Percentiles rank a stretch among this genome's conserved stretches.
Evolutionary conservation across 2,888 invertebrate genomes (phyloP).

Genomic region (Latrodectus elegans): DNA sequence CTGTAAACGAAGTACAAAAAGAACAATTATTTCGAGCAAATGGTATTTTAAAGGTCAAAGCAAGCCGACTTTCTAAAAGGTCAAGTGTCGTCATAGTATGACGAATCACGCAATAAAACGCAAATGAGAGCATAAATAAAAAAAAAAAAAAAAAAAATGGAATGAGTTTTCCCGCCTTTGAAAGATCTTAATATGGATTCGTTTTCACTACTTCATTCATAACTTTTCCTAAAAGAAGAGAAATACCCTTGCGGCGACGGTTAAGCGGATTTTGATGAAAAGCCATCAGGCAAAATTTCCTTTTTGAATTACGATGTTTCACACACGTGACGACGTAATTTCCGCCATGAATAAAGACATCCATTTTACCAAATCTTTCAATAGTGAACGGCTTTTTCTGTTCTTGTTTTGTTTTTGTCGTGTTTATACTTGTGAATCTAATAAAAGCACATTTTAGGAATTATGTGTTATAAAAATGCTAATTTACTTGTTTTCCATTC

Average conservation of each 20-base stretch:
- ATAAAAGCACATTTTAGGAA: no score
- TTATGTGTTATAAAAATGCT: no score
- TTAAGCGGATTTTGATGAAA: constrained; percentile 1
- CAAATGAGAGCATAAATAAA: background rate
- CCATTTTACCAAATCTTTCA: background rate
- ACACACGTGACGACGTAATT: background rate
- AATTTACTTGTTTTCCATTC: no score
- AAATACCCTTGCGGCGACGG: background rate
- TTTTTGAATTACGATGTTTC: background rate
- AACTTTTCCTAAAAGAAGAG: background rate
- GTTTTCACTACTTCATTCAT: background rate
- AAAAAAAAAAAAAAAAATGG: background rate
- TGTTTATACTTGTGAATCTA: no score
- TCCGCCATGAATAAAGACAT: background rate
- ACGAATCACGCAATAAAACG: background rate
- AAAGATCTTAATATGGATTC: background rate
- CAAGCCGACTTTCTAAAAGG: no score
- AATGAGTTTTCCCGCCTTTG: background rate
- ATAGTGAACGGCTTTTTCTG: no score
- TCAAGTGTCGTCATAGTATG: background rate
- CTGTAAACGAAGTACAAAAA: no score
- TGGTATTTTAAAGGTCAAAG: no score
- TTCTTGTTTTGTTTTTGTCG: no score
- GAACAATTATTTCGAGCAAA: no score
- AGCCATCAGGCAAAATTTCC: constrained; percentile 3